phyloP scores from a whole-genome alignment of 2,797 vertebrate genomes.

The Pipistrellus kuhlii region DNA sequence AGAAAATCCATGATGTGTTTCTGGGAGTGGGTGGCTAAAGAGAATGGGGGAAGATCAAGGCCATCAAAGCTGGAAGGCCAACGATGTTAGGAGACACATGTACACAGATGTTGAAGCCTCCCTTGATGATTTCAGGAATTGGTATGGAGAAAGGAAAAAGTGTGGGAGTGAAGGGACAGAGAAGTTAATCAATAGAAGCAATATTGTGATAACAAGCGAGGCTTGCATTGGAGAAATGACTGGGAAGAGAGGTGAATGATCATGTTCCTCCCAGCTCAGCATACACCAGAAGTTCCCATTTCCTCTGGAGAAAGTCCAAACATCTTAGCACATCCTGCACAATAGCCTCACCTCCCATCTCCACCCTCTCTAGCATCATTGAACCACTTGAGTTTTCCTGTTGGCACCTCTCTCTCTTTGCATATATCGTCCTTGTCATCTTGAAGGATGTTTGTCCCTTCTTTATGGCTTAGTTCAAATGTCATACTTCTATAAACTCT shows the following conservation, averaged over 20 bases:
- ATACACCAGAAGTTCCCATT: background rate
- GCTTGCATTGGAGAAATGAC: background rate
- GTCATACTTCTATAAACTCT: background rate
- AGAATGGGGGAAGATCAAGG: background rate
- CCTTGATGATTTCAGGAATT: background rate
- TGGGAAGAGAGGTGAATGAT: background rate
- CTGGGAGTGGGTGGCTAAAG: background rate
- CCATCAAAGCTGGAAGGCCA: background rate
- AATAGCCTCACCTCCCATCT: background rate
- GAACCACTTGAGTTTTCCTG: background rate
- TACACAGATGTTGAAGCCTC: background rate
- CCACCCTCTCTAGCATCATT: background rate
- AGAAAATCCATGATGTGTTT: background rate
- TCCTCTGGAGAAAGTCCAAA: background rate
- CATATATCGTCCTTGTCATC: background rate
- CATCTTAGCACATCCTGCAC: background rate
- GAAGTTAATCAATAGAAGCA: background rate
- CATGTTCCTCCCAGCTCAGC: background rate
- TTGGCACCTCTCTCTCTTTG: background rate
- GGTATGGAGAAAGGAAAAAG: background rate
- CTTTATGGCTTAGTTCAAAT: constrained; percentile 7
- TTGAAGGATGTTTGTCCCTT: background rate
- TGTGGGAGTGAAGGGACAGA: background rate
- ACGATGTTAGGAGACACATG: background rate
- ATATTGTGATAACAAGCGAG: background rate